Evolutionary conservation across 2,888 invertebrate genomes (phyloP).

Genomic region (Napeogenes sylphis): DNA sequence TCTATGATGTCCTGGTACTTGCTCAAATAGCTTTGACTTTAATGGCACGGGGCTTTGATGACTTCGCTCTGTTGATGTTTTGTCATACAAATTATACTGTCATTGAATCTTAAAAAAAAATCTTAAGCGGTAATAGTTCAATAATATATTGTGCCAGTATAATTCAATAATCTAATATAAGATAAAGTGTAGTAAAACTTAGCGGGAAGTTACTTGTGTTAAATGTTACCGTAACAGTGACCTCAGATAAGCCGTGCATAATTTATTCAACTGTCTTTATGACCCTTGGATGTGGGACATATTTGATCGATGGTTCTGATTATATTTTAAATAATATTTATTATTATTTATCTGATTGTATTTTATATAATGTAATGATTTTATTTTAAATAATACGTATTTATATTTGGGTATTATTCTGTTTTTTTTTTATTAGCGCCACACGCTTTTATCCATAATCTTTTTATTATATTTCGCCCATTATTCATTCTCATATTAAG

Average conservation of each 20-base stretch:
- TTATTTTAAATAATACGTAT: no score
- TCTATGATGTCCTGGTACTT: not conserved
- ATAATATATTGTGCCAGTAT: no score
- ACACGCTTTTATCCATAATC: no score
- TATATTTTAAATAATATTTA: not conserved
- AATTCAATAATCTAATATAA: not conserved
- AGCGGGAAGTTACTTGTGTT: conserved; percentile 5
- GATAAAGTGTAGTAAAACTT: no score
- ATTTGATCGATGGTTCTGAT: not conserved
- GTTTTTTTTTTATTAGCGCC: no score
- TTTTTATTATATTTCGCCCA: no score
- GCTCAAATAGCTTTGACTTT: not conserved
- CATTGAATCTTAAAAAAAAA: no score
- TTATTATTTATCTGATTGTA: not conserved
- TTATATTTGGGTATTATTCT: no score
- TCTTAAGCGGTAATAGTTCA: no score
- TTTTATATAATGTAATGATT: not conserved
- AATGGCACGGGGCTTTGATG: not conserved
- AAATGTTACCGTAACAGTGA: conserved; percentile 33
- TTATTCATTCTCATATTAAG: no score
- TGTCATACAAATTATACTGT: no score
- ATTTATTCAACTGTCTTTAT: conserved; percentile 27
- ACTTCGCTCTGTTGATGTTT: not conserved
- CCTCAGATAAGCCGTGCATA: conserved; percentile 31
- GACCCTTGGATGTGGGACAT: conserved; percentile 22